These are phyloP conservation scores for Pongo abelii DNA, from an alignment of 2,113 vertebrate species.

Conservation along the genomic window DNA sequence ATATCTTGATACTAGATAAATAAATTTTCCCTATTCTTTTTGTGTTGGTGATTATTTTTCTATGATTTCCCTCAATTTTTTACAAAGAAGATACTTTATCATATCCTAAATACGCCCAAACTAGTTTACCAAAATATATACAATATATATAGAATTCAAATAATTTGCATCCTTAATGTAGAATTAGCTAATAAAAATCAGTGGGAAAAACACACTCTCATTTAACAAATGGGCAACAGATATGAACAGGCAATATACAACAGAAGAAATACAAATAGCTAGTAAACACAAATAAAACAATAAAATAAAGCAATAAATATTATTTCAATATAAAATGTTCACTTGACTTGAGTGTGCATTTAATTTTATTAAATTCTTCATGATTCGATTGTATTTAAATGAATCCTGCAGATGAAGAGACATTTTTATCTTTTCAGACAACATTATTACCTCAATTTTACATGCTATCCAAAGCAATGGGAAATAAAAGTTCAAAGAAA, in stretches of 20 bases:
- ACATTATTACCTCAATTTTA: neutral
- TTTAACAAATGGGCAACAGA: neutral
- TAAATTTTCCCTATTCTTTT: neutral
- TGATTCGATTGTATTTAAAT: neutral
- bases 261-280: neutral
- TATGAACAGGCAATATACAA: neutral
- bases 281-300: neutral
- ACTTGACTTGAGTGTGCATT: neutral
- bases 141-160: neutral
- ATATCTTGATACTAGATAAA: neutral
- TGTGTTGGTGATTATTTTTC: slow-evolving; percentile 1
- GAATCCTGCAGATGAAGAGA: neutral
- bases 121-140: neutral
- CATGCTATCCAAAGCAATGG: neutral
- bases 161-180: slow-evolving; percentile 11
- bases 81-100: slow-evolving; percentile 12
- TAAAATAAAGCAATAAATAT: neutral
- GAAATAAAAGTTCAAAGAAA: neutral
- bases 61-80: neutral
- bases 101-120: neutral
- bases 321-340: slow-evolving; percentile 34
- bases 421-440: neutral
- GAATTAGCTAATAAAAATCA: slow-evolving; percentile 34
- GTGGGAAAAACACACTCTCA: neutral
- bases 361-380: neutral